Base-by-base conservation (phyloP, 2,888 invertebrate genomes). In the Himalopsyche anomala region DNA sequence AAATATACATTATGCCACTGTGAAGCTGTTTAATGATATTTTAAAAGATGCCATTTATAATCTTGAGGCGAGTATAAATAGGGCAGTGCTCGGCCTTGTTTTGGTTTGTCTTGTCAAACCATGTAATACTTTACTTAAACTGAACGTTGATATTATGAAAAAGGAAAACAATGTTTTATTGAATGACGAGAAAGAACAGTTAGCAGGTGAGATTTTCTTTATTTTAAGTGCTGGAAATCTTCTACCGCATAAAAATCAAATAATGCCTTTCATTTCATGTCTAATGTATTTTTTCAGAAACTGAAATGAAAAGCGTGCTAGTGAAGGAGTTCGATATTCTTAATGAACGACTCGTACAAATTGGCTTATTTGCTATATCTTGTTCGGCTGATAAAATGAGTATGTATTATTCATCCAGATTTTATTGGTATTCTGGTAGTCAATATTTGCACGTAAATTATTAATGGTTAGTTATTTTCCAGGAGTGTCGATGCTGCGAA, bases 331-430 rank as follows among this genome's bases (percentile, higher is more conserved):
- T 95, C 91, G 96, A 96, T 92, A 91, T 94, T 88, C 93, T 94
- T 87, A 94, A 95, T 89, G 96, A 96, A 90, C 94, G 95, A 89
- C 91, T 95, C 82, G 91, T 95, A 91, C 95, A 96, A 90, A 95
- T 96, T 89, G 96, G 95, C 80, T 92, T 94, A 82, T 96, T 96
- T 91, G 95, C 96, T n/a, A 93, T 95, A 80, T 94, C 95, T 5
- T 94, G 94, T 89, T 94, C 94, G 82, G 92, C 91, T 80, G 91
- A 93, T 89, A 89, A 89, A 55, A 91, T 91, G 88, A 90, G 93
- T 93, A 90, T 91, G 91, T 91, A 85, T 86, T 81, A 62, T 54
- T 51, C 12, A 45, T 45, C 45, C 11, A 9, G 11, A 11, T 19
- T 19, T 85, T 86, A 28, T 86, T 83, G 2, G 80, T 82, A 81